A percentile compares a stretch with the other conserved stretches of the same genome.
phyloP scores from a whole-genome alignment of 2,888 invertebrate species.

The Drosophila histrio region DNA sequence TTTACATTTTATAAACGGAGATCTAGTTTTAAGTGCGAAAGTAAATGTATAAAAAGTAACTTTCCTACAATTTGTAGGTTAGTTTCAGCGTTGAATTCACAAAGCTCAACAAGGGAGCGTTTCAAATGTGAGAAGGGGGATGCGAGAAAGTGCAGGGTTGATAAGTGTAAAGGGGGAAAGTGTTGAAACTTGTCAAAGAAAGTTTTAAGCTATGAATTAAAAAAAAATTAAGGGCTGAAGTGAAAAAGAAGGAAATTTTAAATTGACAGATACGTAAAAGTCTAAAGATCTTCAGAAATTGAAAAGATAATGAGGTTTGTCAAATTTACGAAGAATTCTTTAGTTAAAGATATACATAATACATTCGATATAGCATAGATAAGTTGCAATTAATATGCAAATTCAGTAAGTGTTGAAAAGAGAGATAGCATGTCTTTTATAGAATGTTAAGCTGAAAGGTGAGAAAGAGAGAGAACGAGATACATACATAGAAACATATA shows the following conservation, averaged over 20 bases:
- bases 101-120: not conserved
- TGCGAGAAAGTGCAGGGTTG: conserved; percentile 10
- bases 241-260: not conserved
- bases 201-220: not conserved
- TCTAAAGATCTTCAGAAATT: too few relatives aligned
- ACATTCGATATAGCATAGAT: too few relatives aligned
- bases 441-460: too few relatives aligned
- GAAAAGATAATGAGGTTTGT: too few relatives aligned
- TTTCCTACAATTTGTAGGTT: not conserved
- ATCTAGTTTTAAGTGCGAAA: not conserved
- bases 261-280: too few relatives aligned
- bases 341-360: too few relatives aligned
- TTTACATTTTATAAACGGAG: not conserved
- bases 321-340: too few relatives aligned
- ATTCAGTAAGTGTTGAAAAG: too few relatives aligned
- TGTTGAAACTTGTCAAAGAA: not conserved
- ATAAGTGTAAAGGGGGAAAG: not conserved
- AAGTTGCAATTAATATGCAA: too few relatives aligned
- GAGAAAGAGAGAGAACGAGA: too few relatives aligned
- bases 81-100: not conserved
- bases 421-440: too few relatives aligned
- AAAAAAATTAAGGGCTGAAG: not conserved
- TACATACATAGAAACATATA: too few relatives aligned
- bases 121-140: not conserved
- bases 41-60: not conserved